phyloP scores from a whole-genome alignment of 2,888 invertebrate genomes.

The Mayetiola destructor region DNA sequence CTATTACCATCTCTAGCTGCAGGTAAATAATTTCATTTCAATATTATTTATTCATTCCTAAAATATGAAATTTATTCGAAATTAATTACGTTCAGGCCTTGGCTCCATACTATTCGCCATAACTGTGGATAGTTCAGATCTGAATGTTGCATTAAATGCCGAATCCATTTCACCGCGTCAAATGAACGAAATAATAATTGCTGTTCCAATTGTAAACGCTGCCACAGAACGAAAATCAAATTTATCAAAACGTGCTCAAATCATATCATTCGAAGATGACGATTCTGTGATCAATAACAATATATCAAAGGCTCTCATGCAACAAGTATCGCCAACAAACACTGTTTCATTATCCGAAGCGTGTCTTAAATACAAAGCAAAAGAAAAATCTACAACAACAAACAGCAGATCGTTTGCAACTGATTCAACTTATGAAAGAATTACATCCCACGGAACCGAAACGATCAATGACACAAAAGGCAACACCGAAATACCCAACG shows the following conservation, averaged over 20 bases:
- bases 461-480: not conserved
- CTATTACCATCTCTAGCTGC: constrained; percentile 75
- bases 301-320: not conserved
- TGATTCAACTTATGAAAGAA: not conserved
- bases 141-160: constrained; percentile 46
- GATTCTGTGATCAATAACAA: not conserved
- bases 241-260: constrained; percentile 27
- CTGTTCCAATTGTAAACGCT: constrained; percentile 47
- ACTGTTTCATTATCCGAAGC: not conserved
- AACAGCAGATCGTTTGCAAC: not conserved
- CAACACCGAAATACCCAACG: not conserved
- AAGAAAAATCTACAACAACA: not conserved
- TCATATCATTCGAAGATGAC: constrained; percentile 23
- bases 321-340: not conserved
- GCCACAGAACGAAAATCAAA: constrained; percentile 25
- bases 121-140: constrained; percentile 71
- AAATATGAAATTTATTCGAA: not conserved
- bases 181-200: constrained; percentile 52
- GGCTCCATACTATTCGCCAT: constrained; percentile 85
- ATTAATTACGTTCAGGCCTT: constrained; percentile 45
- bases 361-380: constrained; percentile 1
- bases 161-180: constrained; percentile 29
- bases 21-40: constrained; percentile 37
- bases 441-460: not conserved
- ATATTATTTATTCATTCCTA: constrained; percentile 20